Evolutionary conservation across 2,888 invertebrate genomes (phyloP).

Genomic region (Ligdia adustata): DNA sequence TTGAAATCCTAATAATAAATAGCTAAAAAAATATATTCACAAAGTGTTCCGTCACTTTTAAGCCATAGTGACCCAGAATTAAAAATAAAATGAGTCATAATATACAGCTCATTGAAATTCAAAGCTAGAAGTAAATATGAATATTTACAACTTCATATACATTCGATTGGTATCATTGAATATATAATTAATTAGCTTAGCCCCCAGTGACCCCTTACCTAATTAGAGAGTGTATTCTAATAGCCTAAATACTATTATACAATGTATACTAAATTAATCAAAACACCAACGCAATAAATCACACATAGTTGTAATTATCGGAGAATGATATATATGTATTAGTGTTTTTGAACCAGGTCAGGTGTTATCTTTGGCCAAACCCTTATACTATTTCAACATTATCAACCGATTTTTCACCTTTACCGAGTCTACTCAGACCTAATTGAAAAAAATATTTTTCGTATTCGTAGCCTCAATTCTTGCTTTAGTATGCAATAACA

Average conservation of each 20-base stretch:
- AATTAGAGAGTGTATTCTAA: constrained; percentile 10
- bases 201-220: constrained; percentile 17
- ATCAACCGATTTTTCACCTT: too few relatives aligned
- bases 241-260: constrained; percentile 10
- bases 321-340: too few relatives aligned
- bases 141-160: constrained; percentile 18
- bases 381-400: too few relatives aligned
- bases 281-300: background rate
- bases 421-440: too few relatives aligned
- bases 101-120: constrained; percentile 11
- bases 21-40: background rate
- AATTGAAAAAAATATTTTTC: too few relatives aligned
- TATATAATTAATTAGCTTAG: constrained; percentile 17
- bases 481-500: too few relatives aligned
- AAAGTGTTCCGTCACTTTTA: background rate
- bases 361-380: too few relatives aligned
- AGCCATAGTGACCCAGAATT: constrained; percentile 5
- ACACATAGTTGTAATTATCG: too few relatives aligned
- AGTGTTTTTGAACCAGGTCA: too few relatives aligned
- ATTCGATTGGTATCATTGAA: constrained; percentile 9
- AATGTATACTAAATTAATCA: background rate
- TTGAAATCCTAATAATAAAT: background rate
- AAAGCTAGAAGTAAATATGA: constrained; percentile 8
- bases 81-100: constrained; percentile 15
- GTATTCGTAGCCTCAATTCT: too few relatives aligned